phyloP scores from a whole-genome alignment of 2,888 invertebrate species.

The Eupithecia abbreviata region DNA sequence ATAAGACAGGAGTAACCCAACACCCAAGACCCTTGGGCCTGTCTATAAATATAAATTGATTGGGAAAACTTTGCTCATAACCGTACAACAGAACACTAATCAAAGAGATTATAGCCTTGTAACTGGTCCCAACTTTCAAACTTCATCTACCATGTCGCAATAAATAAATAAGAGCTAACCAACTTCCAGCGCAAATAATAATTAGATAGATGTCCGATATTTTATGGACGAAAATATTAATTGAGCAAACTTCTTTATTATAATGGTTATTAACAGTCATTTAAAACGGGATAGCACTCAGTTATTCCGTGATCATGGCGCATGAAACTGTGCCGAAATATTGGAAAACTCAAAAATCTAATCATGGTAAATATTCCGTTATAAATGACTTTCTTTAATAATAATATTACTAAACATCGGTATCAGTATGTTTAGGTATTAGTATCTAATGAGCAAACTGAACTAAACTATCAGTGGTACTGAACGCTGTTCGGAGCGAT shows the following conservation, averaged over 20 bases:
- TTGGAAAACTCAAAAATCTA: too few relatives aligned
- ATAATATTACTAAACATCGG: not conserved
- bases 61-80: constrained; percentile 33
- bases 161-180: not conserved
- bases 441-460: too few relatives aligned
- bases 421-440: too few relatives aligned
- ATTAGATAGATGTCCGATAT: not conserved
- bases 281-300: too few relatives aligned
- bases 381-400: not conserved
- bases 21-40: not conserved
- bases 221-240: not conserved
- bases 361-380: too few relatives aligned
- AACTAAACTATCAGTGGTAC: not conserved
- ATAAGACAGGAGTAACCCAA: constrained; percentile 14
- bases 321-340: too few relatives aligned
- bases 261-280: too few relatives aligned
- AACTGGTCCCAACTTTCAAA: constrained; percentile 11
- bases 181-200: constrained; percentile 4
- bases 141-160: not conserved
- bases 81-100: constrained; percentile 11
- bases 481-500: not conserved
- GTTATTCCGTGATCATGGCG: too few relatives aligned
- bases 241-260: not conserved
- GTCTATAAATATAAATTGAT: constrained; percentile 28
- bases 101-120: constrained; percentile 8